phyloP scores from a whole-genome alignment of 2,888 invertebrate species.

The Branchinecta sandiegonensis region DNA sequence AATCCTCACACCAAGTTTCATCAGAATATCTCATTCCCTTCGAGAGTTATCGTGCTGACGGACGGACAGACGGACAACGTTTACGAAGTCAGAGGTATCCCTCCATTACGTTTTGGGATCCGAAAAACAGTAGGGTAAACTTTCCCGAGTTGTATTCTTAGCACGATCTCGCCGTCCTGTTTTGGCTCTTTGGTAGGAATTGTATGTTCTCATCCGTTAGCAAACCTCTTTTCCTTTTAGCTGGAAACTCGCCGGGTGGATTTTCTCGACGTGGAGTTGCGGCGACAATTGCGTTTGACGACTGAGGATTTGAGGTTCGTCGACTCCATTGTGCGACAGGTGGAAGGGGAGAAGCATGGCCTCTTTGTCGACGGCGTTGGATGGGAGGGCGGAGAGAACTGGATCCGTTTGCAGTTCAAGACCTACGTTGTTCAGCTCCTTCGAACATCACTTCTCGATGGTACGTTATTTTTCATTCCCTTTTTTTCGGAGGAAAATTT shows the following conservation, averaged over 20 bases:
- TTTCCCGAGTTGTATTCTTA: too few species aligned
- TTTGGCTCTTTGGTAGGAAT: too few species aligned
- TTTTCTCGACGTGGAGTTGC: constrained; percentile 58
- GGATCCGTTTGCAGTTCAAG: constrained; percentile 88
- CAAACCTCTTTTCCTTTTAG: constrained; percentile 31
- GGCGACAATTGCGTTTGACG: constrained; percentile 67
- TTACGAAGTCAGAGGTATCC: too few species aligned
- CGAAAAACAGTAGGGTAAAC: too few species aligned
- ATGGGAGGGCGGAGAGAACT: constrained; percentile 88
- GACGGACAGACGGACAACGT: too few species aligned
- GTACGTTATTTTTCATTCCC: constrained; percentile 35
- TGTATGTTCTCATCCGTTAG: background rate
- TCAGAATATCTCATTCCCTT: too few species aligned
- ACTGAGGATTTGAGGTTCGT: constrained; percentile 92
- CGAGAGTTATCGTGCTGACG: too few species aligned
- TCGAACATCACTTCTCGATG: constrained; percentile 58
- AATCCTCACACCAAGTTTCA: too few species aligned
- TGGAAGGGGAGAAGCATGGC: constrained; percentile 48
- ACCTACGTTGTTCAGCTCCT: constrained; percentile 67
- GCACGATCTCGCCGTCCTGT: too few species aligned
- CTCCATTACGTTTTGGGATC: too few species aligned
- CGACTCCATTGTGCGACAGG: constrained; percentile 71
- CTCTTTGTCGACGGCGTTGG: constrained; percentile 56
- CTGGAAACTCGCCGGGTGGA: constrained; percentile 74
- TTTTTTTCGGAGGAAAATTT: background rate